Base-by-base conservation (phyloP, 2,888 invertebrate genomes). In the Hylaea fasciaria region DNA sequence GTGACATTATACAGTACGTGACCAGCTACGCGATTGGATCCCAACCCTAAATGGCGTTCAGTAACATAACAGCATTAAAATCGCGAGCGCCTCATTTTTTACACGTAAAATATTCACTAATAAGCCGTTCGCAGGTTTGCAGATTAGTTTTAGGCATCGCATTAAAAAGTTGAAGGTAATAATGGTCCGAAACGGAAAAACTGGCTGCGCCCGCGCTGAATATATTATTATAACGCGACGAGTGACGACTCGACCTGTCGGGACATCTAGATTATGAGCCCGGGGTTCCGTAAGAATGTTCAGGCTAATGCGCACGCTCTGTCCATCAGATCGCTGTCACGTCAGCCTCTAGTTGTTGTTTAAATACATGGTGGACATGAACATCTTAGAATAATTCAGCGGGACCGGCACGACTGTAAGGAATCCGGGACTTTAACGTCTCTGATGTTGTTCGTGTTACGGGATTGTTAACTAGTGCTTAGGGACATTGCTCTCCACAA, bases 201-300 rank as follows among this genome's bases (percentile, higher is more conserved):
- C 75, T 68, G 69, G 72, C 70, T 77, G 75, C 73, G 73, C 70
- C 73, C 62, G 80, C 75, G 74, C 68, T 74, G 78, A 80, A 82
- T 83, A n/a, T n/a, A n/a, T n/a, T n/a, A n/a, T 76, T 79, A 79
- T 86, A 80, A 83, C 80, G 71, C 73, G 75, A 76, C 71, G 73
- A 69, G 73, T 76, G 83, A 83, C 77, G 82, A 80, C 66, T 74
- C 70, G 72, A 65, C 65, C 73, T 77, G 80, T 76, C 76, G 70
- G 70, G 62, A 68, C 75, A 80, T 82, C 73, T 80, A 77, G 81
- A 80, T 75, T 80, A 59, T 47, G 43, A 22, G 32, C 43, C 53
- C 52, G 65, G 74, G 79, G 84, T 82, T 73, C 81, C 70, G 80
- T 69, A 69, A 0, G n/a, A 50, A 43, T 54, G 48, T 39, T 53